Evolutionary conservation across 2,113 vertebrate genomes (phyloP), one percentile per base, ranked within the genome.

Genomic region (Rhinogobius similis): DNA sequence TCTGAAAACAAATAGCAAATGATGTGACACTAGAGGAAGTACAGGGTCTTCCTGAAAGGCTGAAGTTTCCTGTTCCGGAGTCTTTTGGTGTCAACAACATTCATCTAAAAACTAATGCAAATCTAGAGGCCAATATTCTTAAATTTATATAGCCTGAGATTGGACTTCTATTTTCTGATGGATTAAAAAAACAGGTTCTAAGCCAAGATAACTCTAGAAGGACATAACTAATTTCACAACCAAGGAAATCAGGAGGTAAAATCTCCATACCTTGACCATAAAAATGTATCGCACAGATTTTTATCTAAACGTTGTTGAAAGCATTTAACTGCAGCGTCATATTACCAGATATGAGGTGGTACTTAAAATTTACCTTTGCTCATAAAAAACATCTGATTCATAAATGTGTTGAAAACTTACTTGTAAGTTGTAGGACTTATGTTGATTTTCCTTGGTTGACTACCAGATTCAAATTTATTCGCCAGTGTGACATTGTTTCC

Each of bases 381-480:
- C 11, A 56, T 56, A 26, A 27, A 56, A 27, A n/a, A 14, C 23
- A 44, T 44, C 43, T 46, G 21, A 26, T 55, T 14, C 52, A 36
- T 8, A 36, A 1, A 55, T 5, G 12, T 55, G 2, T 13, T 29
- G 24, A 46, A 20, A 36, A 38, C 39, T 78, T 93, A 99, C 97
- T 96, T 97, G 94, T 98, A 92, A 13, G 97, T 98, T 20, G 96
- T 98, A 2, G 98, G 97, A 81, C 98, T 99, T 87, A 99, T 93
- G 62, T 98, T 98, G 91, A 98, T 97, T 87, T 92, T 97, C 71
- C 96, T 88, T 1, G 97, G 96, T 46, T 94, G 75, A 76, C 98
- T 98, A 90, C 96, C 94, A 18, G 98, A 99, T 80, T 99, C 98
- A 91, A 99, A 99, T 76, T 98, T 99, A 87, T 99, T 99, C 68